phyloP scores from a whole-genome alignment of 2,113 vertebrate genomes.

The Cricetomys ansorgei region DNA sequence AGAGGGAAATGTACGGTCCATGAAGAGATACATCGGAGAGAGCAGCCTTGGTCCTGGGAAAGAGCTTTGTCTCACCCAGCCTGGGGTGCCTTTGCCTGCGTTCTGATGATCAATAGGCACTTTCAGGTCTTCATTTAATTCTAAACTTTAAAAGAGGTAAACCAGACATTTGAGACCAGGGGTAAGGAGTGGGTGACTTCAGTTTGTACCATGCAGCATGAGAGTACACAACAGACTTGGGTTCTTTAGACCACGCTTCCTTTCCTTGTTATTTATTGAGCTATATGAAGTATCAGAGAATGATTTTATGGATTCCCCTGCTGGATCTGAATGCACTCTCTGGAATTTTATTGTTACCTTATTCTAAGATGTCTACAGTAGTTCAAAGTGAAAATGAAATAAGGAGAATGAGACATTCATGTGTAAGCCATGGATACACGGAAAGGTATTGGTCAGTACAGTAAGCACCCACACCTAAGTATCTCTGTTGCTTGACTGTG shows the following conservation, averaged over 20 bases:
- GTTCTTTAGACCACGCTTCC: constrained; percentile 56
- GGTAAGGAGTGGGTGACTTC: constrained; percentile 69
- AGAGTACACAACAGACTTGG: neutral
- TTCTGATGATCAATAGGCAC: constrained; percentile 26
- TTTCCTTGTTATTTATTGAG: constrained; percentile 1
- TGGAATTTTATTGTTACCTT: neutral
- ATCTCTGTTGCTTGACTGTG: neutral
- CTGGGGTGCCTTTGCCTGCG: constrained; percentile 41
- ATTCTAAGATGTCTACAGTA: neutral
- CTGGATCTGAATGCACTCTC: neutral
- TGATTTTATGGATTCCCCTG: neutral
- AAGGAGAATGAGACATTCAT: constrained; percentile 25
- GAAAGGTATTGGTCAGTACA: neutral
- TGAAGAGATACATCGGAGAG: constrained; percentile 59
- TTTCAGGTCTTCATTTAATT: constrained; percentile 73
- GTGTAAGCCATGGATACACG: neutral
- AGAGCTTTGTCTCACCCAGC: constrained; percentile 14
- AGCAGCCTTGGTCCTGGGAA: constrained; percentile 35
- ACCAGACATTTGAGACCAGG: constrained; percentile 69
- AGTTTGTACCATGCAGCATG: constrained; percentile 57
- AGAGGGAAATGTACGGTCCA: constrained; percentile 75
- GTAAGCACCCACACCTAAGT: neutral
- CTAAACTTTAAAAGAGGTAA: constrained; percentile 70
- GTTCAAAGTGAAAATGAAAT: constrained; percentile 36
- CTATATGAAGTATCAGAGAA: neutral